Conservation (phyloP, 2,888 invertebrate genomes). For the Euplagia quadripunctaria region DNA sequence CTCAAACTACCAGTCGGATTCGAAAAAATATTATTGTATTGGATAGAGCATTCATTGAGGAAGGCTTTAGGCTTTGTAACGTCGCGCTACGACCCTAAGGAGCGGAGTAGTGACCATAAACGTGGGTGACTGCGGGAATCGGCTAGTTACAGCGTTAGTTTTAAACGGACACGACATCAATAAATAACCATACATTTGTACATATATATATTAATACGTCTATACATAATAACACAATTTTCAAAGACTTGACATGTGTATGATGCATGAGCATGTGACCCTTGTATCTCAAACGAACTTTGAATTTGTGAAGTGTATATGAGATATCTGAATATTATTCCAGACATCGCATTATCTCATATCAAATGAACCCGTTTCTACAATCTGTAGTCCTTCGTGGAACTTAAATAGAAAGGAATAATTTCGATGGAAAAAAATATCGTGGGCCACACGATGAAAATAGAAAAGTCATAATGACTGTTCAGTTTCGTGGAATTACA, state of each 20-base stretch:
- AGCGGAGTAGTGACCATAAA: too few species aligned
- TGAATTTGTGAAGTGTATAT: background rate
- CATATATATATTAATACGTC: background rate
- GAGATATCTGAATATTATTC: background rate
- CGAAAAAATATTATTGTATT: too few species aligned
- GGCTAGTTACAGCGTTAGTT: too few species aligned
- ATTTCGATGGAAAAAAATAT: slow-evolving; percentile 15
- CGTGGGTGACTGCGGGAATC: too few species aligned
- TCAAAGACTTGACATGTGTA: background rate
- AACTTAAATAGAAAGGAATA: slow-evolving; percentile 18
- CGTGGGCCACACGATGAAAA: slow-evolving; percentile 7
- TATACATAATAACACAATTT: background rate
- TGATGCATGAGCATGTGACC: too few species aligned
- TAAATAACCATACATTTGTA: background rate
- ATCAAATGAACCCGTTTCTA: slow-evolving; percentile 8
- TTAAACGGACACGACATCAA: background rate
- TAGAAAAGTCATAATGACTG: slow-evolving; percentile 14
- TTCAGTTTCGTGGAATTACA: slow-evolving; percentile 22
- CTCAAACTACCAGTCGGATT: too few species aligned
- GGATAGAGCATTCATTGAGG: too few species aligned
- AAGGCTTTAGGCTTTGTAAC: too few species aligned
- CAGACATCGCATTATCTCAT: slow-evolving; percentile 12
- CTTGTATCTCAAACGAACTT: slow-evolving; percentile 1
- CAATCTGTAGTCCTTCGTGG: slow-evolving; percentile 27
- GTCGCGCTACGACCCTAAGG: too few species aligned